These are phyloP conservation scores for Styela clava DNA, from an alignment of 23 tunicate genomes.

Conservation along the genomic window DNA sequence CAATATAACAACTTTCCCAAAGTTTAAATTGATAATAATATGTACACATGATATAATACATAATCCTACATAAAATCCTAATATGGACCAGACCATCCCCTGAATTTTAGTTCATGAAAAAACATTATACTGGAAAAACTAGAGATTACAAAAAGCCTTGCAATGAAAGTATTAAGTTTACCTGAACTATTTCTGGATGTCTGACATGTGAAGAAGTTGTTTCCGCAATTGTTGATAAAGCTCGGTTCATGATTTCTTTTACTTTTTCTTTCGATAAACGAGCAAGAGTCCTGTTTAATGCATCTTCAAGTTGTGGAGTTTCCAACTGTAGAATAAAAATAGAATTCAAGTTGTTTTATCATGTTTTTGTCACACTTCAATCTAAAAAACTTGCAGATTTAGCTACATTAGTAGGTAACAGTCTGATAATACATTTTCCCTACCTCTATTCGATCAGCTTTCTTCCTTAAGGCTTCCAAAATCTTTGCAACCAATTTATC, in stretches of 20 bases:
- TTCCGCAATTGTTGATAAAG: not conserved
- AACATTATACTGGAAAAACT: too few species aligned
- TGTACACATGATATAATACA: too few species aligned
- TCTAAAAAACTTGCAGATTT: too few species aligned
- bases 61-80: too few species aligned
- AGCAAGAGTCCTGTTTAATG: not conserved
- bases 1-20: too few species aligned
- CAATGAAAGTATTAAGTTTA: not conserved
- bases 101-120: too few species aligned
- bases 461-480: not conserved
- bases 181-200: not conserved
- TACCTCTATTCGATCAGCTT: not conserved
- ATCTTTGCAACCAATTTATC: not conserved
- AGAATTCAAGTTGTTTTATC: not conserved
- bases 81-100: too few species aligned
- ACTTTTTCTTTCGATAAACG: not conserved
- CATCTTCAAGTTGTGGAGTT: not conserved
- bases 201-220: not conserved
- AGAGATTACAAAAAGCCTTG: not conserved
- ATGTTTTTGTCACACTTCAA: too few species aligned
- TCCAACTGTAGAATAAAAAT: not conserved
- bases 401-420: too few species aligned
- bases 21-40: too few species aligned
- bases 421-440: too few species aligned
- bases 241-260: not conserved